phyloP scores from a whole-genome alignment of 1,140 invertebrate genomes.

The Ectropis grisescens region DNA sequence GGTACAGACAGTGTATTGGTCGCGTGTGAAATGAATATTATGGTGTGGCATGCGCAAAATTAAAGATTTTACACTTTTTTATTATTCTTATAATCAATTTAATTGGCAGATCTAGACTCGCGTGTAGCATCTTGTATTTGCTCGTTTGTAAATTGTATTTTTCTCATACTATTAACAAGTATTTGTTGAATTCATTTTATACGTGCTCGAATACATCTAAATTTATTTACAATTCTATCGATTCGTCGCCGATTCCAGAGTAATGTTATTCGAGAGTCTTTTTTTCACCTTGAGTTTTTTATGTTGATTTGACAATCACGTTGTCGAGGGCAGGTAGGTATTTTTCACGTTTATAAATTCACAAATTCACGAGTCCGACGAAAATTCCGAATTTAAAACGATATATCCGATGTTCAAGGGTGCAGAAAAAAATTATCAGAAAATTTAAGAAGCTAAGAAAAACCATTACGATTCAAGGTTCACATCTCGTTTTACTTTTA shows the following conservation, averaged over 20 bases:
- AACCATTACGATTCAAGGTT: too few species aligned
- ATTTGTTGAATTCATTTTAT: too few species aligned
- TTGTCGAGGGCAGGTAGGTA: slow-evolving; percentile 29
- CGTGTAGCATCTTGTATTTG: too few species aligned
- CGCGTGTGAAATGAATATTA: slow-evolving; percentile 20
- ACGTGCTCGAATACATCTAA: slow-evolving; percentile 4
- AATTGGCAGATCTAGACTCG: slow-evolving; percentile 11
- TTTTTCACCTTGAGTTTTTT: slow-evolving; percentile 56
- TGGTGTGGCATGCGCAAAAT: slow-evolving; percentile 29
- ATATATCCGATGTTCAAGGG: too few species aligned
- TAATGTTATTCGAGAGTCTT: slow-evolving; percentile 45
- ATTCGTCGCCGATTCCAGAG: slow-evolving; percentile 21
- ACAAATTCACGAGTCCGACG: too few species aligned
- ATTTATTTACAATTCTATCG: slow-evolving; percentile 62
- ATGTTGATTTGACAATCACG: slow-evolving; percentile 27
- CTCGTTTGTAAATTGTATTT: too few species aligned
- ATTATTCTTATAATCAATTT: slow-evolving; percentile 19
- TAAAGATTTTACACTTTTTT: slow-evolving; percentile 31
- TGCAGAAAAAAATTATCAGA: too few species aligned
- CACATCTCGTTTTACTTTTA: too few species aligned
- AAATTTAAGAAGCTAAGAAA: too few species aligned
- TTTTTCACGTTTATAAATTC: too few species aligned
- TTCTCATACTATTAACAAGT: too few species aligned
- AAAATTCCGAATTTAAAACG: too few species aligned
- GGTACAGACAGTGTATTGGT: slow-evolving; percentile 12